Evolutionary conservation across 2,113 vertebrate genomes (phyloP).

Genomic region (Pomatorhinus ruficollis): DNA sequence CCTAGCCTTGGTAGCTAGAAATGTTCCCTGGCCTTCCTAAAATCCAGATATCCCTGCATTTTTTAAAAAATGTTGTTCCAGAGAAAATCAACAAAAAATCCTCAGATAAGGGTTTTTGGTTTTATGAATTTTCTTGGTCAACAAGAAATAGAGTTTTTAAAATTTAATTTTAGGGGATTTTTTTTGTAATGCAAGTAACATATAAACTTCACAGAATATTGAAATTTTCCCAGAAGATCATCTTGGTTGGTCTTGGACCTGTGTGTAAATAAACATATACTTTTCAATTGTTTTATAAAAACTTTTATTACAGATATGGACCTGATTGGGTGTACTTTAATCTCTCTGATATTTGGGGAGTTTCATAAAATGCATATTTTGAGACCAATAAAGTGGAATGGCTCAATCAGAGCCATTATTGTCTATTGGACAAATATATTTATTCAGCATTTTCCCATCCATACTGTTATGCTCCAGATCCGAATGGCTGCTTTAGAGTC

Average conservation of each 20-base stretch:
- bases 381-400: constrained; percentile 48
- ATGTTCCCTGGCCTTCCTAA: background rate
- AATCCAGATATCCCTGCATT: background rate
- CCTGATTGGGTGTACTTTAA: constrained; percentile 64
- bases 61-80: background rate
- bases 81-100: background rate
- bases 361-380: constrained; percentile 62
- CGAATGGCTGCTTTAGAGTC: constrained; percentile 66
- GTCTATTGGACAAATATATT: constrained; percentile 47
- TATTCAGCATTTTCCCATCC: constrained; percentile 22
- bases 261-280: constrained; percentile 60
- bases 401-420: constrained; percentile 64
- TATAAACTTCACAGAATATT: constrained; percentile 31
- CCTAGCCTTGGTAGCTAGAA: background rate
- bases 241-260: constrained; percentile 61
- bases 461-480: constrained; percentile 48
- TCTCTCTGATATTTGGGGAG: constrained; percentile 64
- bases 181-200: constrained; percentile 11
- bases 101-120: background rate
- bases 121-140: constrained; percentile 5
- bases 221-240: constrained; percentile 49
- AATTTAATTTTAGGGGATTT: background rate
- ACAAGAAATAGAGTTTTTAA: background rate
- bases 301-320: constrained; percentile 63
- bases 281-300: constrained; percentile 70